Evolutionary conservation across 1,140 invertebrate genomes (phyloP), one percentile per base, ranked within the genome.

Genomic region (Caenorhabditis briggsae): DNA sequence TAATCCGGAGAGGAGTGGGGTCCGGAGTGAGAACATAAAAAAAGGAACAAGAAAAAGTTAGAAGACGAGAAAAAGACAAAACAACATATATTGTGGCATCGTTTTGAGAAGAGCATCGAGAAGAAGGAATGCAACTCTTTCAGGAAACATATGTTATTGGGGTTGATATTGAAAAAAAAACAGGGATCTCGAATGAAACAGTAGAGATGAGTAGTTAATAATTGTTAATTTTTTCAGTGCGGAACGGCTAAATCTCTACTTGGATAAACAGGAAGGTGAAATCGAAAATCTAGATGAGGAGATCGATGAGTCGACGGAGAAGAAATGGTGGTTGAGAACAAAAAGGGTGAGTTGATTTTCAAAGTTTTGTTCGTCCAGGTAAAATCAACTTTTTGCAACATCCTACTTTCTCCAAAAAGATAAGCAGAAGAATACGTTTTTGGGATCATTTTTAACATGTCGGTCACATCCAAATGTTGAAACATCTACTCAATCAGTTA

Each of bases 311-410:
- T 18, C 70, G 46, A 25, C 92, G 94, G 55, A 95, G 95, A 11
- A 93, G 20, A 95, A 94, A 84, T 94, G 70, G 70, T 78, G 70
- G 70, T 53, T 78, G 41, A 48, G 70, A n/a, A 78, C 70, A 23
- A 78, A 78, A 78, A 78, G 70, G 70, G 70, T 78, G 41, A 70
- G 64, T 70, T 70, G 16, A 33, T 8, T 59, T 2, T 64, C 9
- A 12, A 33, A 25, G 33, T 25, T n/a, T n/a, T n/a, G n/a, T n/a
- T n/a, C n/a, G 2, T 58, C 16, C 50, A 53, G 50, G 50, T 12
- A 53, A 53, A 53, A 18, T n/a, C n/a, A n/a, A n/a, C n/a, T n/a
- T n/a, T n/a, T n/a, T n/a, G n/a, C n/a, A n/a, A n/a, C n/a, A n/a
- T n/a, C n/a, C n/a, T n/a, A n/a, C n/a, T n/a, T n/a, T n/a, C n/a